Evolutionary conservation across 2,888 invertebrate genomes (phyloP), one percentile per base, ranked within the genome.

Genomic region (Drosophila mayaguana): DNA sequence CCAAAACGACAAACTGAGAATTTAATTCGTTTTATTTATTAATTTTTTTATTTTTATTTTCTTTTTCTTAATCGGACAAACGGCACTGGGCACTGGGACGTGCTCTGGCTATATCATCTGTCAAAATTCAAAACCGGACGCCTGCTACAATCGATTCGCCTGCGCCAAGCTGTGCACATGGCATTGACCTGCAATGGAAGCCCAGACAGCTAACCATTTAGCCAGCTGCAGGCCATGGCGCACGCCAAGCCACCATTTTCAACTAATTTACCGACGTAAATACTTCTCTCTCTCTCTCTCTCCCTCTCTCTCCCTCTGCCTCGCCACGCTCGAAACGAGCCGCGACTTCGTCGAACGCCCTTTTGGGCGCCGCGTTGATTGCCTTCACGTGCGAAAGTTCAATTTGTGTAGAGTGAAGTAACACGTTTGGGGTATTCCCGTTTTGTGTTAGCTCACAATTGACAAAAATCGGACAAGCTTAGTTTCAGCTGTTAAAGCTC

Each of bases 141-240:
- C 53, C 68, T 72, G 63, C 70, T 53, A 12, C 57, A 81, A 80
- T 82, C 80, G 80, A 78, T 81, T 68, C 46, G 38, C 32, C 50
- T 36, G 42, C 46, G 51, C 46, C 46, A 43, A 50, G 65, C 55
- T 63, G 60, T 59, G 72, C 65, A 75, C 71, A 83, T 83, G 81
- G 83, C 86, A 82, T 85, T 82, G 86, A 82, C 86, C 85, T 80
- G 86, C 76, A 70, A 72, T 72, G 25, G 25, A 11, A 28, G 22
- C 43, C 22, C 55, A 40, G 40, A 3, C 32, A 43, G 20, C 11
- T 3, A 28, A 8, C 28, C 28, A 28, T 28, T 28, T 32, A 51
- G 48, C 18, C n/a, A 51, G 22, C 45, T 36, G 25, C 56, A 46
- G 43, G 42, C 45, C 59, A 28, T 51, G 60, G 53, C 53, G 54